These are phyloP conservation scores for Scaptomyza parva DNA, from an alignment of 2,888 invertebrate genomes.

Conservation along the genomic window DNA sequence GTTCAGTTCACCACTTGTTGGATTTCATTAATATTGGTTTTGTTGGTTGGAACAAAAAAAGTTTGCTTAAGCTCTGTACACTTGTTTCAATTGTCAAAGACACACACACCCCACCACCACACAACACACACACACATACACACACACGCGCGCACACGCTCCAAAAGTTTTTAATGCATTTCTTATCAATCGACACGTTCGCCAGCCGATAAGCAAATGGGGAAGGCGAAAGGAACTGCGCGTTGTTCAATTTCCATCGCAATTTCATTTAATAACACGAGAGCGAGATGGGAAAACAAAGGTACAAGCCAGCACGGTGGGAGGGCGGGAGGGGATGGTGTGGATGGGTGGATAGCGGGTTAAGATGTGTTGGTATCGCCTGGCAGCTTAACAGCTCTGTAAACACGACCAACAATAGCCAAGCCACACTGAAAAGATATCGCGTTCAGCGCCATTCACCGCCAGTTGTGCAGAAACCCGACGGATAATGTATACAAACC, in stretches of 20 bases:
- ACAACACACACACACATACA: neutral
- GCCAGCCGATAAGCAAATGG: neutral
- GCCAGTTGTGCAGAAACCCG: conserved; percentile 60
- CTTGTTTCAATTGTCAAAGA: conserved; percentile 23
- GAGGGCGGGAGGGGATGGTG: no score
- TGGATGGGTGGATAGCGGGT: no score
- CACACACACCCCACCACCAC: no score
- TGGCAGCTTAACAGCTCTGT: conserved; percentile 38
- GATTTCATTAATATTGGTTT: conserved; percentile 54
- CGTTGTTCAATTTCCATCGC: conserved; percentile 42
- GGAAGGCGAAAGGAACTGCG: neutral
- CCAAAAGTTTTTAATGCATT: conserved; percentile 15
- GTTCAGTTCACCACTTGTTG: conserved; percentile 53
- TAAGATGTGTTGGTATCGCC: neutral
- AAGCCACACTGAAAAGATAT: conserved; percentile 16
- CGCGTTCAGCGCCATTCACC: conserved; percentile 40
- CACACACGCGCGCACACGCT: no score
- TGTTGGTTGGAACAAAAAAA: conserved; percentile 30
- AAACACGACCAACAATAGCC: conserved; percentile 33
- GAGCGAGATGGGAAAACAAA: neutral
- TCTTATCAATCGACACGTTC: conserved; percentile 21
- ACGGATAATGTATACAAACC: conserved; percentile 61
- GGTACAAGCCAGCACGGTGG: no score
- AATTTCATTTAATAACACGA: conserved; percentile 22
- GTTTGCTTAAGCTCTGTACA: conserved; percentile 6